Evolutionary conservation across 2,797 vertebrate species (phyloP).

Genomic region (Halcyon smyrnensis): DNA sequence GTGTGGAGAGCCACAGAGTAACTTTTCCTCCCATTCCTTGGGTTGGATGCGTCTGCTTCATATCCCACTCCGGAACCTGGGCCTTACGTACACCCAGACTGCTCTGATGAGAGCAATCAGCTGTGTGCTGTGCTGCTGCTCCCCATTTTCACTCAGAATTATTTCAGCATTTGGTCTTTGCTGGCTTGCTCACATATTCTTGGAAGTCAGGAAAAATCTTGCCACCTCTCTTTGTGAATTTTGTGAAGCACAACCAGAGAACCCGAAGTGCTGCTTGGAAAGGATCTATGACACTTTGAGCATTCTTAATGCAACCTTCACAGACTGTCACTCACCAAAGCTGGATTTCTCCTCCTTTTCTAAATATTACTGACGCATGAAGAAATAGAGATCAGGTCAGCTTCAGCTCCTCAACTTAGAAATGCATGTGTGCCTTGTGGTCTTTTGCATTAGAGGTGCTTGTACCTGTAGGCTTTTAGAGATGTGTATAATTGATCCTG

Average conservation of each 20-base stretch:
- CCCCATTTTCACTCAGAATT: neutral
- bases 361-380: neutral
- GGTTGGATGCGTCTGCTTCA: fast-evolving
- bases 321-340: neutral
- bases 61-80: neutral
- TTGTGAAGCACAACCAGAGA: neutral
- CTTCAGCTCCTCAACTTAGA: neutral
- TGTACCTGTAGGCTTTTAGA: neutral
- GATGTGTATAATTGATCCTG: neutral
- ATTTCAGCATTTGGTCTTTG: neutral
- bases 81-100: neutral
- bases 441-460: neutral
- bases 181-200: neutral
- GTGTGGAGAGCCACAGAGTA: neutral
- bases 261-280: neutral
- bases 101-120: neutral
- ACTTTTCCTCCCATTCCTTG: neutral
- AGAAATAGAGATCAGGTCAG: neutral
- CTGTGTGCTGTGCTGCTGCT: neutral
- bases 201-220: neutral
- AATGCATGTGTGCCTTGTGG: neutral
- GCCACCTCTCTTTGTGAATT: neutral
- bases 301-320: neutral
- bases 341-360: neutral
- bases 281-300: neutral